Base-by-base conservation (phyloP, 2,113 vertebrate species). In the Brachyistius frenatus region DNA sequence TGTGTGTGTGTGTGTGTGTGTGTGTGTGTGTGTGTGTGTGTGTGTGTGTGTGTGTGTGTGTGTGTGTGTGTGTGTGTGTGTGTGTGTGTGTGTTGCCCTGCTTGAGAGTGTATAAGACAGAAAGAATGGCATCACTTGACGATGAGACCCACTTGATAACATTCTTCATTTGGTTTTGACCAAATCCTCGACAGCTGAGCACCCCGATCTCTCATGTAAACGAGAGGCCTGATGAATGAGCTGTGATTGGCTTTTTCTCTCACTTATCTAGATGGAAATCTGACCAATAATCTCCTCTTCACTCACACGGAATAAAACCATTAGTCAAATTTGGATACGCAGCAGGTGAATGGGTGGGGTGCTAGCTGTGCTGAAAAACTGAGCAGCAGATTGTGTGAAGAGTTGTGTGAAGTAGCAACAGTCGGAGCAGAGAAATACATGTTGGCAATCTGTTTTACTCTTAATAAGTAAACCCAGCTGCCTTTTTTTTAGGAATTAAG, bases 71-170 rank as follows among this genome's bases (percentile, higher is more conserved):
- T 39, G 56, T 62, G 69, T 47, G 54, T 57, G 44, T 49, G 63
- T 49, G 46, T 50, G 44, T 49, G 63, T 50, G 47, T 50, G 44
- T 30, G 56, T 49, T n/a, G 37, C 46, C 54, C 55, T 2, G 16
- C 33, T 61, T 33, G 30, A 23, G 35, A 81, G 52, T 14, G 64
- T 37, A 4, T 16, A 13, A 53, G 66, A 14, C 9, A 23, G 11
- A 57, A 67, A 78, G 76, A 81, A 81, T 73, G 80, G 70, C 72
- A 76, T 83, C 80, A 67, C 73, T 86, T 85, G 64, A 86, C 86
- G 86, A 91, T 84, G 84, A 89, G 85, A 52, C 81, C 78, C 70
- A 81, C 85, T 92, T 91, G 90, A 92, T 90, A 87, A 82, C 81
- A 80, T 89, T 89, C 89, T 85, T 90, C 85, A 86, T 91, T 93